A percentile compares a stretch with the other conserved stretches of the same genome.
Evolutionary conservation across 2,797 vertebrate species (phyloP).

Genomic region (Carapus acus): DNA sequence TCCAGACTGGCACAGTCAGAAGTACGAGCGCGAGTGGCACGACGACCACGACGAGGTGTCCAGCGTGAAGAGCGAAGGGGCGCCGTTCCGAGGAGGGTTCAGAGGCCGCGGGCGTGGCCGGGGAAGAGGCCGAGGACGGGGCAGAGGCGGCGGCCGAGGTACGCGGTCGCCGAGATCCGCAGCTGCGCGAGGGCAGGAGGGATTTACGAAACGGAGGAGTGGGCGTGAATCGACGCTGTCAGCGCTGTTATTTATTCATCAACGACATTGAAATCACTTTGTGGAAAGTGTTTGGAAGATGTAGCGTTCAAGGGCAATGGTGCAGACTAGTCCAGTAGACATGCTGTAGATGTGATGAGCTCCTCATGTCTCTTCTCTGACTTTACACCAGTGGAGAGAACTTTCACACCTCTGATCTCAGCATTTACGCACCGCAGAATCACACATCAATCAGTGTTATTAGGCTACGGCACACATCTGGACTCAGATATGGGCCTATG

Average conservation of each 20-base stretch:
- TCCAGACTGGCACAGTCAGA: conserved; percentile 90
- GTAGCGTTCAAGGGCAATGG: too few relatives aligned
- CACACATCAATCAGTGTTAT: not conserved
- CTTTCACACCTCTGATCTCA: conserved; percentile 54
- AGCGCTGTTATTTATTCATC: too few relatives aligned
- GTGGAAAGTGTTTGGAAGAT: too few relatives aligned
- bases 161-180: not conserved
- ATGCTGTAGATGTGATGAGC: conserved; percentile 57
- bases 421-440: conserved; percentile 22
- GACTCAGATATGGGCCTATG: too few relatives aligned
- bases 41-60: conserved; percentile 95
- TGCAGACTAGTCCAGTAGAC: not conserved
- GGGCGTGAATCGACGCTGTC: too few relatives aligned
- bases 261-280: too few relatives aligned
- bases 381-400: conserved; percentile 42
- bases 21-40: conserved; percentile 87
- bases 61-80: conserved; percentile 95
- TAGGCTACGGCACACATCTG: too few relatives aligned
- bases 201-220: too few relatives aligned
- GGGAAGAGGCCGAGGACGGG: conserved; percentile 85
- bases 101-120: conserved; percentile 87
- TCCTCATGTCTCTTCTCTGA: conserved; percentile 67
- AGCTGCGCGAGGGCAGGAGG: too few relatives aligned
- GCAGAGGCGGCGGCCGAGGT: conserved; percentile 80
- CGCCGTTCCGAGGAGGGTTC: conserved; percentile 87